phyloP scores from a whole-genome alignment of 1,140 invertebrate species.

The Drosophila azteca region DNA sequence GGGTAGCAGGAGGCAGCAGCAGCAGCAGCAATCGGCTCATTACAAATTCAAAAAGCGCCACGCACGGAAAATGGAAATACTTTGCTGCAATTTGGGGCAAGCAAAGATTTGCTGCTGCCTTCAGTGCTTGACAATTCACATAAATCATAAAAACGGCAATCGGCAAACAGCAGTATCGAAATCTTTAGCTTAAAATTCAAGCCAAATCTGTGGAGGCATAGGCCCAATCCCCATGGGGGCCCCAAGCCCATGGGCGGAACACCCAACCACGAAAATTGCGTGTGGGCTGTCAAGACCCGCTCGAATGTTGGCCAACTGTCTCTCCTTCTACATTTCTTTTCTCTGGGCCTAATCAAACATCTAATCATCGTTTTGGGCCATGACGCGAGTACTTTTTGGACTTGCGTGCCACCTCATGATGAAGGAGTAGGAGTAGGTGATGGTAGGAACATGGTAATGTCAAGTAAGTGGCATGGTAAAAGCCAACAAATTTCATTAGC shows the following conservation, averaged over 20 bases:
- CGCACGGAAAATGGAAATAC: conserved; percentile 60
- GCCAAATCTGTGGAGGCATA: conserved; percentile 4
- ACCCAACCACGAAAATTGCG: conserved; percentile 14
- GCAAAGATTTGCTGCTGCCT: conserved; percentile 60
- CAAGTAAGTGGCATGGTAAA: background rate
- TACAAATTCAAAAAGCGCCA: conserved; percentile 62
- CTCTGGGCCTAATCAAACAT: conserved; percentile 26
- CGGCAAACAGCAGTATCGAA: conserved; percentile 30
- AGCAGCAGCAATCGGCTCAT: conserved; percentile 33
- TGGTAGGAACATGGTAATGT: conserved; percentile 33
- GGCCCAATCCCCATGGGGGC: conserved; percentile 4
- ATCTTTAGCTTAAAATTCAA: conserved; percentile 17
- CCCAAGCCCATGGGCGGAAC: background rate
- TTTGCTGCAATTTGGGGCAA: conserved; percentile 63
- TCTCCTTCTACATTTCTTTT: background rate
- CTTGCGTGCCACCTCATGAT: conserved; percentile 59
- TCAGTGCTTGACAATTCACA: conserved; percentile 30
- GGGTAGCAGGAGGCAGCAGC: background rate
- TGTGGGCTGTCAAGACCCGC: conserved; percentile 26
- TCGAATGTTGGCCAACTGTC: conserved; percentile 23
- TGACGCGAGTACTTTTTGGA: conserved; percentile 44
- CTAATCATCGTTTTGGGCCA: conserved; percentile 42
- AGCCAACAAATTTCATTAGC: conserved; percentile 38
- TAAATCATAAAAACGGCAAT: conserved; percentile 50
- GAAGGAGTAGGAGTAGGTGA: conserved; percentile 40